phyloP scores from a whole-genome alignment of 2,888 invertebrate species.

The Allacma fusca region DNA sequence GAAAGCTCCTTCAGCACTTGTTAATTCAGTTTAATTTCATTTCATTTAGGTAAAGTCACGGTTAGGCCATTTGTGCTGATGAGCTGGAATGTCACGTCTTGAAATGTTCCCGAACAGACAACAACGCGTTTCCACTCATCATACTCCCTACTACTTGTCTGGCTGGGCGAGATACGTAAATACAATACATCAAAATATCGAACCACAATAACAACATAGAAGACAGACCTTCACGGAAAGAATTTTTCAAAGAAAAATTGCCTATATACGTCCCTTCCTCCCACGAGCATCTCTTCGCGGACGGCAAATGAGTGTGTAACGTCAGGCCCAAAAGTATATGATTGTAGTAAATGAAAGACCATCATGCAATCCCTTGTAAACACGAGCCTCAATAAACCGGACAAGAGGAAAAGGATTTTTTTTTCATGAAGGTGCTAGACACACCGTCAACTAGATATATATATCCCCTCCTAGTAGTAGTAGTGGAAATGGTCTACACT shows the following conservation, averaged over 20 bases:
- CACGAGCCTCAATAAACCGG: not conserved
- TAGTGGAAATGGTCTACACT: not conserved
- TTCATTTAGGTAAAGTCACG: conserved; percentile 53
- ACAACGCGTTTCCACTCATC: not conserved
- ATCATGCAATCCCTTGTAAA: not conserved
- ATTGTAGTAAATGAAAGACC: too few species aligned
- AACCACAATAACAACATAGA: conserved; percentile 13
- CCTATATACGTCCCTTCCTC: too few species aligned
- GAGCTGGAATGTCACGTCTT: conserved; percentile 47
- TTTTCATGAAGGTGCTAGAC: not conserved
- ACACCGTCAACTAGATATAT: not conserved
- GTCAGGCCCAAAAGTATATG: too few species aligned
- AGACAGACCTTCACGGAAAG: not conserved
- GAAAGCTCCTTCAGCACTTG: conserved; percentile 14
- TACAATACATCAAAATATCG: conserved; percentile 23
- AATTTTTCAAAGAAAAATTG: not conserved
- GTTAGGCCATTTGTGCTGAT: conserved; percentile 48
- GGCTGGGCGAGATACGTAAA: not conserved
- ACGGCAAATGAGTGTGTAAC: too few species aligned
- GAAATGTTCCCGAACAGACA: not conserved
- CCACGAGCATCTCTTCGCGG: too few species aligned
- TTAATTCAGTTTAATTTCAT: conserved; percentile 49
- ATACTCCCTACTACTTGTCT: not conserved
- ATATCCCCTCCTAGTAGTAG: too few species aligned
- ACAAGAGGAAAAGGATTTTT: not conserved